Evolutionary conservation across 2,113 vertebrate species (phyloP), one percentile per base, ranked within the genome.

Genomic region (Symphodus melops): DNA sequence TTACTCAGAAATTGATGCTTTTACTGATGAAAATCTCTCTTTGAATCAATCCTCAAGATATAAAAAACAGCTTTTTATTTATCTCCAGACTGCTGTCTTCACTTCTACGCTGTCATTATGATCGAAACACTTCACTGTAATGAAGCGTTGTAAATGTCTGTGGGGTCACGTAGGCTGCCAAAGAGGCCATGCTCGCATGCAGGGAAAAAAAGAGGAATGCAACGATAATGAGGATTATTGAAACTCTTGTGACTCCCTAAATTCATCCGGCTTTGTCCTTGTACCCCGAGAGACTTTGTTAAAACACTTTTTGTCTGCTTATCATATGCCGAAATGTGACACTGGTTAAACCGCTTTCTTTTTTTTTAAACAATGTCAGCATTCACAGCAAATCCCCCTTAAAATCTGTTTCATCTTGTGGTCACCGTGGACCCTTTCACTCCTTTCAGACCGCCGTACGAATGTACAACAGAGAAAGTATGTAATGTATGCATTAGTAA

Each of bases 231-330:
- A 88, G 93, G 93, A 93, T 94, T 93, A 93, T 11, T 68, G 66
- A 68, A 67, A 61, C 69, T 56, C 94, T 92, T 92, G 92, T 93
- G 93, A 94, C 92, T 93, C 85, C 68, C 74, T 91, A 92, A 90
- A 85, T 93, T 94, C 72, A 92, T 92, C 91, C 91, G 82, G 91
- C 82, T 93, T 93, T 90, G 88, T 81, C 84, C 70, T 64, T 53
- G 62, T 16, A 39, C 33, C 68, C 28, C 52, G 13, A 57, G 48
- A 60, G 20, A 89, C 78, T 87, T 65, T 86, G 79, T 69, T 82
- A 21, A 56, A 56, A 52, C 67, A 65, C 68, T 83, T 83, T 85
- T 77, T 82, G 79, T 85, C 58, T 87, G 63, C 11, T 20, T 85
- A 67, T 85, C 69, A 66, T 81, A 75, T 48, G 83, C 66, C 72